Base-by-base conservation (phyloP, 1,140 invertebrate genomes). In the Drosophila kohkoa region DNA sequence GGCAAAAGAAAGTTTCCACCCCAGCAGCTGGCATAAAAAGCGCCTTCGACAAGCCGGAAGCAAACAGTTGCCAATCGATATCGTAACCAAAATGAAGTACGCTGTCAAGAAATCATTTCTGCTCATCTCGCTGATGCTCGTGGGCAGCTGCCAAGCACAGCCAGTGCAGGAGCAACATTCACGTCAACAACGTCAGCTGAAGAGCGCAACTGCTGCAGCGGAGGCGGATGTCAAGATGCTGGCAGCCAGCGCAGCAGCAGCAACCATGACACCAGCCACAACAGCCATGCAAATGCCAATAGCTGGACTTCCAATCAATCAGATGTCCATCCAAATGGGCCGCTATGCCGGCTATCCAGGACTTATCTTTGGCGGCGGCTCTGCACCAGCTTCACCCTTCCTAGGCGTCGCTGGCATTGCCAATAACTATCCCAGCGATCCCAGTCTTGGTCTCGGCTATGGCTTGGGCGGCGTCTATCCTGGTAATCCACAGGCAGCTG, bases 171-270 rank as follows among this genome's bases (percentile, higher is more conserved):
- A 78, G 16, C 41, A 52, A 6, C 49, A 72, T 11, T 55, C 5
- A 0, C 79, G 86, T 0, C 74, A 80, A 51, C 70, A 90, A 49
- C 81, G 86, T 0, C 87, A 90, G 3, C 38, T 89, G 7, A 90
- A 90, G 62, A 25, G 10, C 41, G 57, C 49, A 10, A 13, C 48
- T 3, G 49, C 30, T 4, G 38, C 75, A 1, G 45, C 62, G 1
- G 86, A 86, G 32, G 86, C 81, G 0, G 87, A 90, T 48, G 64
- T 80, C 0, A 90, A 90, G 65, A 90, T 90, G 86, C 7, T 89
- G 48, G 66, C 62, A 1, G 30, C 38, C 10, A 51, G 49, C 25
- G 30, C 43, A 1, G 65, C 57, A 7, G 30, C 43, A 1, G 65
- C 57, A 5, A 88, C 89, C 45, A 69, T 79, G 7, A 82, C 86